Evolutionary conservation across 2,113 vertebrate genomes (phyloP).

Genomic region (Rhipidura dahli): DNA sequence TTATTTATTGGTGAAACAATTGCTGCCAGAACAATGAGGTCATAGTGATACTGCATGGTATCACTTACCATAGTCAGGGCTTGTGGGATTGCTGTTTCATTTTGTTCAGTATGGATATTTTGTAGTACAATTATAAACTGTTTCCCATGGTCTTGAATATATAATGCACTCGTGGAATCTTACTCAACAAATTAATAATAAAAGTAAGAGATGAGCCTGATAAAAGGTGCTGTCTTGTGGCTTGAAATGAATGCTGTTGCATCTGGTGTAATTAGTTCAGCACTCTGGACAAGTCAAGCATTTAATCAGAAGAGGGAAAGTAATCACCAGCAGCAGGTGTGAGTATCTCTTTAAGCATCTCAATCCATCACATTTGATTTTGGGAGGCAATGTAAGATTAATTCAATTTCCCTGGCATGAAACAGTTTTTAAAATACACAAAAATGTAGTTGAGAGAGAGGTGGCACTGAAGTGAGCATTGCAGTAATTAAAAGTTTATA

Average conservation of each 20-base stretch:
- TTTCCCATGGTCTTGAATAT: not conserved
- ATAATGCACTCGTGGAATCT: not conserved
- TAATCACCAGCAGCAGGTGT: not conserved
- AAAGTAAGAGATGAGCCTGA: not conserved
- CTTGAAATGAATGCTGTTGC: not conserved
- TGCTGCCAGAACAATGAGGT: not conserved
- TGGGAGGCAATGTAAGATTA: not conserved
- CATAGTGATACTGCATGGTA: not conserved
- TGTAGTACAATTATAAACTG: not conserved
- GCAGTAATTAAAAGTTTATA: not conserved
- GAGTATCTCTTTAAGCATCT: not conserved
- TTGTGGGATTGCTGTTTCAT: not conserved
- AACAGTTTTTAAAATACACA: not conserved
- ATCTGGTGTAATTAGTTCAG: conserved; percentile 5
- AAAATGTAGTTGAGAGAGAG: not conserved
- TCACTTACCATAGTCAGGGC: not conserved
- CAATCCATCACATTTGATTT: not conserved
- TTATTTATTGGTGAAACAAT: not conserved
- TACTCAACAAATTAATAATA: not conserved
- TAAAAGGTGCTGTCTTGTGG: not conserved
- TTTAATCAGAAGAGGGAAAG: conserved; percentile 10
- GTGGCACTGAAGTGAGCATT: not conserved
- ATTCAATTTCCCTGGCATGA: not conserved
- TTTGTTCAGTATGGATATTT: not conserved
- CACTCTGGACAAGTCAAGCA: not conserved